Evolutionary conservation across 2,888 invertebrate genomes (phyloP), one percentile per base, ranked within the genome.

Genomic region (Pseudeuparius sepicola): DNA sequence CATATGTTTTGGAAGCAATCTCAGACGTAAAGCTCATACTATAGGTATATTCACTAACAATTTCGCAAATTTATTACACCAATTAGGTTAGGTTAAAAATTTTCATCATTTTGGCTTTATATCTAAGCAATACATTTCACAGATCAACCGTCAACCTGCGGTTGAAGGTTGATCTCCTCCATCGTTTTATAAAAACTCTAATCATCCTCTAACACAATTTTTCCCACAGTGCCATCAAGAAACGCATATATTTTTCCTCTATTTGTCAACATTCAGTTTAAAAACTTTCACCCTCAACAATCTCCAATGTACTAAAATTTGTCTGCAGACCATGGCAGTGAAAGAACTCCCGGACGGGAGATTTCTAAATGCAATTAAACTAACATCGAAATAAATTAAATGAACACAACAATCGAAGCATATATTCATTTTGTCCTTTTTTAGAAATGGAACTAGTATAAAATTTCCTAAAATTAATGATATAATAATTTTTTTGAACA

Each of bases 131-230:
- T 46, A 49, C 43, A 46, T 29, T 38, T 37, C 42, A 49, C 49
- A 54, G 51, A 52, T 53, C 49, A 51, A 53, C 39, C 33, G 41
- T 49, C 50, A 56, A 55, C 54, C 56, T 49, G n/a, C n/a, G n/a
- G n/a, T n/a, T n/a, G n/a, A n/a, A n/a, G n/a, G n/a, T n/a, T n/a
- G n/a, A n/a, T n/a, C n/a, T n/a, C n/a, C n/a, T n/a, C n/a, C n/a
- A n/a, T n/a, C n/a, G n/a, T n/a, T n/a, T n/a, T n/a, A n/a, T n/a
- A n/a, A n/a, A n/a, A n/a, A n/a, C n/a, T n/a, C n/a, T 57, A 55
- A 54, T 54, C 55, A 53, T 56, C 51, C 56, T 57, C 59, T 57
- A 57, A 59, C 59, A 58, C n/a, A n/a, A n/a, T n/a, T n/a, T n/a
- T n/a, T n/a, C n/a, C n/a, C n/a, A n/a, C n/a, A n/a, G 16, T 24